Evolutionary conservation across 2,797 vertebrate species (phyloP).

Genomic region (Lophius americanus): DNA sequence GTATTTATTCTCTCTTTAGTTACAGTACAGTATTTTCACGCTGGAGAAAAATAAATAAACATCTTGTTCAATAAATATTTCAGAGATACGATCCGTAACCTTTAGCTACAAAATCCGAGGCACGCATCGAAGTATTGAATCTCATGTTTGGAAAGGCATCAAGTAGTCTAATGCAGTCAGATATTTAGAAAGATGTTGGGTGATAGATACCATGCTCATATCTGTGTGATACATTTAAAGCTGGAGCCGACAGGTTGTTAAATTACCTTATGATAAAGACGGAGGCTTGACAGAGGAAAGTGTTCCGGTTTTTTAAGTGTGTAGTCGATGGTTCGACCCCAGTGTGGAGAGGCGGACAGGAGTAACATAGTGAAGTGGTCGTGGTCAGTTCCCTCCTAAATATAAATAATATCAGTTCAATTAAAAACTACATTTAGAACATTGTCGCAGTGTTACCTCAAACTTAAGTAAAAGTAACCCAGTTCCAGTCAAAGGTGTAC

Average conservation of each 20-base stretch:
- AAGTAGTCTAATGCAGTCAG: too few relatives aligned
- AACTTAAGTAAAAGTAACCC: too few relatives aligned
- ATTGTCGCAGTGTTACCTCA: too few relatives aligned
- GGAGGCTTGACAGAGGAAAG: background rate
- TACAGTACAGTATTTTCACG: slow-evolving; percentile 77
- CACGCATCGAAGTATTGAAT: slow-evolving; percentile 56
- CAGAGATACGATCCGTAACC: slow-evolving; percentile 68
- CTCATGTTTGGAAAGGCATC: slow-evolving; percentile 15
- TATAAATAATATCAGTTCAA: too few relatives aligned
- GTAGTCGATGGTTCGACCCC: too few relatives aligned
- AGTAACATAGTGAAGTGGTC: too few relatives aligned
- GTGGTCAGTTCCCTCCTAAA: too few relatives aligned
- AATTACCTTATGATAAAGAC: slow-evolving; percentile 6
- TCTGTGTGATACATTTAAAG: background rate
- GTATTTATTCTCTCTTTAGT: slow-evolving; percentile 78
- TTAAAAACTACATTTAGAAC: too few relatives aligned
- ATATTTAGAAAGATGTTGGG: slow-evolving; percentile 8
- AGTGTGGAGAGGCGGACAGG: too few relatives aligned
- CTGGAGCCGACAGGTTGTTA: background rate
- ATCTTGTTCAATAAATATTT: slow-evolving; percentile 85
- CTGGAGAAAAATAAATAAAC: slow-evolving; percentile 82
- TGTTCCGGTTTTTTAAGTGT: too few relatives aligned
- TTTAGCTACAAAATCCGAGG: slow-evolving; percentile 53
- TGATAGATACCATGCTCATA: background rate
- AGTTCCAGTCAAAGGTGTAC: too few relatives aligned